Percentiles rank a stretch among this genome's conserved stretches.
These are phyloP conservation scores for Pimephales promelas DNA, from an alignment of 2,113 vertebrate species.

Conservation along the genomic window DNA sequence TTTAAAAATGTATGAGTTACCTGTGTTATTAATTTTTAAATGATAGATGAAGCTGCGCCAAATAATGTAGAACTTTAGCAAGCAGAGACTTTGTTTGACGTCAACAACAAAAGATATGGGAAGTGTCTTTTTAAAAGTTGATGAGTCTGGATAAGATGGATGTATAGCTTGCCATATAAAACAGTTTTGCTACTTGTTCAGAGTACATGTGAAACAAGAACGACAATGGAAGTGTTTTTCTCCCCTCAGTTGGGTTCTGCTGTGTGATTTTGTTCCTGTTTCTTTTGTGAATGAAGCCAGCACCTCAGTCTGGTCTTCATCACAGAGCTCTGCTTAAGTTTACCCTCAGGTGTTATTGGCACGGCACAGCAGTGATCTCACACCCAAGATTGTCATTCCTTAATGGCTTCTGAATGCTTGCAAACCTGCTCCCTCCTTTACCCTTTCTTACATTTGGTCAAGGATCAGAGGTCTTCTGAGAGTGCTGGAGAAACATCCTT, in stretches of 20 bases:
- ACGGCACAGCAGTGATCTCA: conserved; percentile 6
- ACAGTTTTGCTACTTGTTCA: neutral
- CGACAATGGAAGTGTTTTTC: conserved; percentile 67
- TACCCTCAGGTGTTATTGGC: conserved; percentile 71
- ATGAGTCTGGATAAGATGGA: neutral
- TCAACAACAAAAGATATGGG: neutral
- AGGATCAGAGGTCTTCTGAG: conserved; percentile 37
- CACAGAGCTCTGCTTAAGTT: conserved; percentile 54
- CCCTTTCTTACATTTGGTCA: conserved; percentile 27
- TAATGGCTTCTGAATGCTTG: conserved; percentile 68
- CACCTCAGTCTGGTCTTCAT: conserved; percentile 68
- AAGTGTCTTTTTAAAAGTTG: neutral
- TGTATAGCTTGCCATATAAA: neutral
- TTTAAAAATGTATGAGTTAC: neutral
- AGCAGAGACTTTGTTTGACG: neutral
- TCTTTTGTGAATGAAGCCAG: conserved; percentile 67
- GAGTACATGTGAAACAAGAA: conserved; percentile 1
- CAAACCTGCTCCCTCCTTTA: conserved; percentile 59
- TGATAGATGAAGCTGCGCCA: neutral
- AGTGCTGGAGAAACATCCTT: conserved; percentile 15
- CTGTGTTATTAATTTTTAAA: neutral
- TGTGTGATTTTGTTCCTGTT: conserved; percentile 65
- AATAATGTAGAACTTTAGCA: neutral
- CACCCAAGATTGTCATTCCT: conserved; percentile 55
- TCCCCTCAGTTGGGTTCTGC: conserved; percentile 51